Evolutionary conservation across 1,140 invertebrate species (phyloP), one percentile per base, ranked within the genome.

Genomic region (Myzus persicae): DNA sequence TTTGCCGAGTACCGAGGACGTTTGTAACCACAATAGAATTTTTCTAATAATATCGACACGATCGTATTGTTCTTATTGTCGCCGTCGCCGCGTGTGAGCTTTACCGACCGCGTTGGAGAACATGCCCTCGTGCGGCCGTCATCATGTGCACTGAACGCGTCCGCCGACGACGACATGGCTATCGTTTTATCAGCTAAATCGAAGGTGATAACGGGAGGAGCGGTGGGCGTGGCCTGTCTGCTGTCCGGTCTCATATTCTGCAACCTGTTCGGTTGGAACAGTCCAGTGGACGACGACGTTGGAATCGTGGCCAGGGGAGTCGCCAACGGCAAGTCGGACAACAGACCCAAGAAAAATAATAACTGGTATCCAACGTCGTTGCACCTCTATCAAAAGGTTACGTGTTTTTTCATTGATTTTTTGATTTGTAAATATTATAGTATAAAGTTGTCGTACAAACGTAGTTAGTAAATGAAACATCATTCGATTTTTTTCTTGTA

Each of bases 311-410:
- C n/a, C 24, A 36, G n/a, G 22, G 67, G 46, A 24, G 11, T 20
- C 14, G 24, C 31, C 46, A 84, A 24, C 8, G 11, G 22, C 22
- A 44, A 8, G 26, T 22, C 59, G 36, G 81, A 84, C 67, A 81
- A 40, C 24, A 85, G 54, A 14, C 48, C 26, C 76, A 92, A 92
- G 76, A 81, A 81, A 38, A 44, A 81, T n/a, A n/a, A 67, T 76
- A 76, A 76, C 38, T 85, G 81, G 81, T 20, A 54, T 42, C 91
- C 91, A 11, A 93, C 91, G 14, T 93, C 91, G 46, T 31, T 93
- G 24, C 91, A 93, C 26, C 76, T 93, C 67, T 93, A 93, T 26
- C 91, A 93, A 42, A 84, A 93, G 91, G 91, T 93, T 84, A 93
- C 9, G 22, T 59, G 14, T 59, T 46, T 36, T 36, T 36, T 44